Evolutionary conservation across 1,140 invertebrate genomes (phyloP).

Genomic region (Calephelis virginiensis): DNA sequence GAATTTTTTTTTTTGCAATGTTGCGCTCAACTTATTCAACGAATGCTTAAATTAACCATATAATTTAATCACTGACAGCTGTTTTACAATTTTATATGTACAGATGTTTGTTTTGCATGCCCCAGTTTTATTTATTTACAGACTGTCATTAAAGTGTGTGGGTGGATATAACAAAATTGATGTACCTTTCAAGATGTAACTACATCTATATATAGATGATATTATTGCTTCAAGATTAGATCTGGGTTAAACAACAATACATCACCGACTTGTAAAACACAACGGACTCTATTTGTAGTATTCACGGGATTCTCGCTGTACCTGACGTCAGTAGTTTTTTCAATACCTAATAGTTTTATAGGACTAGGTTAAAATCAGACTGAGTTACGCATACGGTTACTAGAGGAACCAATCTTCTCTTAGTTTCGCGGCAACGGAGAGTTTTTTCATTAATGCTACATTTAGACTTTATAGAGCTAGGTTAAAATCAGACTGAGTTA

Average conservation of each 20-base stretch:
- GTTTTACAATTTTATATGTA: too few relatives aligned
- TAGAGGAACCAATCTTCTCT: background rate
- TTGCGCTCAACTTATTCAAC: too few relatives aligned
- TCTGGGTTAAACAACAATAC: slow-evolving; percentile 3
- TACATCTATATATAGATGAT: background rate
- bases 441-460: too few relatives aligned
- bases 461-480: too few relatives aligned
- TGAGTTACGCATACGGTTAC: slow-evolving; percentile 23
- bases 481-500: too few relatives aligned
- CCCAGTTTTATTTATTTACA: background rate
- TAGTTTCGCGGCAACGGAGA: background rate
- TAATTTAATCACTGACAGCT: too few relatives aligned
- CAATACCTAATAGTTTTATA: slow-evolving; percentile 12
- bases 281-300: slow-evolving; percentile 27
- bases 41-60: too few relatives aligned
- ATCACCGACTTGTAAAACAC: slow-evolving; percentile 14
- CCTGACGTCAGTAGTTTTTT: slow-evolving; percentile 44
- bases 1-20: too few relatives aligned
- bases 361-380: slow-evolving; percentile 44
- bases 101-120: background rate
- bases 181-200: background rate
- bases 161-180: background rate
- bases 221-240: slow-evolving; percentile 7
- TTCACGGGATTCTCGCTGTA: slow-evolving; percentile 33
- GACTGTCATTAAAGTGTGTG: too few relatives aligned